phyloP scores from a whole-genome alignment of 2,113 vertebrate species.

The Pterocles gutturalis region DNA sequence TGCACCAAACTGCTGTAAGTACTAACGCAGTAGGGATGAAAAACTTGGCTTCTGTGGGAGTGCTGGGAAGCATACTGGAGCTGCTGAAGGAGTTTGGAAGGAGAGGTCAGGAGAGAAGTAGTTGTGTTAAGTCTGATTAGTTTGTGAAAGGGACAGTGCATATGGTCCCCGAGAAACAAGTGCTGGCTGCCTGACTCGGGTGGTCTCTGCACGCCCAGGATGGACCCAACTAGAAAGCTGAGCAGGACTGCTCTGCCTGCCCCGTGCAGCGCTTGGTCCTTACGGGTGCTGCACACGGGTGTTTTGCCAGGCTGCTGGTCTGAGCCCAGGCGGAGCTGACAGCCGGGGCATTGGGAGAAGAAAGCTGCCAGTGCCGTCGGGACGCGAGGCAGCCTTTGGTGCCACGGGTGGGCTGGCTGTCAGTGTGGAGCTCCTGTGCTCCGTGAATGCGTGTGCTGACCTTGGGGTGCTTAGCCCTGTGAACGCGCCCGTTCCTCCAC shows the following conservation, averaged over 20 bases:
- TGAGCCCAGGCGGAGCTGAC: not conserved
- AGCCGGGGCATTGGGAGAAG: not conserved
- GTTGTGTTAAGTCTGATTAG: not conserved
- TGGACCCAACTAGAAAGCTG: not conserved
- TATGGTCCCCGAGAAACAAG: not conserved
- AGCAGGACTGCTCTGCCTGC: not conserved
- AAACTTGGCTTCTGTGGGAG: not conserved
- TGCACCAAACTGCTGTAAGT: fast-evolving
- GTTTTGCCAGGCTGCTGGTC: not conserved
- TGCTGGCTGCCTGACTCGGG: not conserved
- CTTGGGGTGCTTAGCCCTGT: not conserved
- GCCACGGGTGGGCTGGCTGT: not conserved
- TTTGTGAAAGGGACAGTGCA: not conserved
- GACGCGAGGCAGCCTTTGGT: not conserved
- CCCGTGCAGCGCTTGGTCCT: not conserved
- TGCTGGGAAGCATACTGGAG: not conserved
- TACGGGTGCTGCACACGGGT: not conserved
- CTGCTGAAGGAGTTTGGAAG: not conserved
- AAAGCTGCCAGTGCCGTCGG: not conserved
- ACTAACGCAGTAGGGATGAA: not conserved
- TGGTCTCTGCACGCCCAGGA: not conserved
- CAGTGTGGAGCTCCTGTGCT: not conserved
- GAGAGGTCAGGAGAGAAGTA: not conserved
- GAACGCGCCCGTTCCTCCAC: not conserved
- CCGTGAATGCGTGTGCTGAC: fast-evolving